Base-by-base conservation (phyloP, 2,888 invertebrate genomes). In the Galeruca laticollis region DNA sequence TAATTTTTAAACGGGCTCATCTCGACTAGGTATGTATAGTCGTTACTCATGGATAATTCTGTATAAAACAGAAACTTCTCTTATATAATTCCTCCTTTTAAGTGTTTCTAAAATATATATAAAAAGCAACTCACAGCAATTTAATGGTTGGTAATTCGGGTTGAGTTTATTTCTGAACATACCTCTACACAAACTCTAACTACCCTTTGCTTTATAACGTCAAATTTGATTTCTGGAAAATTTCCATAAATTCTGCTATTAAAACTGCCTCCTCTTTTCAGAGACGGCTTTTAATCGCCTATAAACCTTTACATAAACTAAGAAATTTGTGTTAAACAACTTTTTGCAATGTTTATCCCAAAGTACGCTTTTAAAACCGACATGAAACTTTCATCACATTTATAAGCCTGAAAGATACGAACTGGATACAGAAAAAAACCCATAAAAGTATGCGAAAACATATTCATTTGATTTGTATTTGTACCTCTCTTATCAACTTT, bases 101-200 rank as follows among this genome's bases (percentile, higher is more conserved):
- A 66, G 66, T 37, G 66, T 66, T 66, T 59, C 66, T 65, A 51
- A 51, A 66, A 66, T 60, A 66, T 66, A n/a, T n/a, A 66, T 66
- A 66, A 60, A 66, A 66, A 66, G 51, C 26, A 13, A 37, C 57
- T 60, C 51, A 51, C 66, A 37, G 59, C 51, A 59, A 20, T 66
- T 66, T 66, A 66, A 66, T 66, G 54, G 59, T 59, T 21, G 37
- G 51, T 56, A 66, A 66, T 66, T 66, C 66, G 35, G 66, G 49
- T 52, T 33, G 59, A 66, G 37, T 59, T 66, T 66, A 60, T 66
- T 64, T 63, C 52, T 54, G 63, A 56, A 56, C 56, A 43, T 57
- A 56, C 47, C 57, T 47, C 57, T 56, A 35, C 26, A 64, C 43
- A 64, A 64, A 64, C 56, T 64, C 52, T 49, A 60, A 66, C 66